phyloP scores from a whole-genome alignment of 30 jellyfish, hydroid and myxozoan genomes.

The Hydractinia symbiolongicarpus region DNA sequence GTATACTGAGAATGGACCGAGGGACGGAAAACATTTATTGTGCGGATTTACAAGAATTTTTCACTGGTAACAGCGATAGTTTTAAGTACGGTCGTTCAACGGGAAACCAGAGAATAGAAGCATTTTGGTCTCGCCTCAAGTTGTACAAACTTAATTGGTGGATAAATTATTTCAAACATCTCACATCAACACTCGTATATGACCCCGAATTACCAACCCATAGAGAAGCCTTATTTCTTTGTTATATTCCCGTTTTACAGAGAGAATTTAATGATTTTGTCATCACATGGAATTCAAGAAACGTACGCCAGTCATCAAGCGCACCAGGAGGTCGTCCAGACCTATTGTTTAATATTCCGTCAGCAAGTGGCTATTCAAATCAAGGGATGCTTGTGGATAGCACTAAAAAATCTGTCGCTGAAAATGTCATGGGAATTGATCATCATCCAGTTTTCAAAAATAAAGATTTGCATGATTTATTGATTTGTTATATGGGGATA shows the following conservation, averaged over 20 bases:
- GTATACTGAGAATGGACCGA: too few species aligned
- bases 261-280: conserved; percentile 21
- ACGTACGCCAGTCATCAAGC: conserved; percentile 17
- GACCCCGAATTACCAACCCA: background rate
- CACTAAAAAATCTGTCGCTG: background rate
- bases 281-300: background rate
- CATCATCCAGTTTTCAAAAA: conserved; percentile 5
- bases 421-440: background rate
- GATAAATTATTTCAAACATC: background rate
- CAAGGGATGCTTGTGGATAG: background rate
- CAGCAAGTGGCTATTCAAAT: background rate
- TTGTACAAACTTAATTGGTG: background rate
- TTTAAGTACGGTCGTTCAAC: conserved; percentile 7
- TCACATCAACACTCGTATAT: background rate
- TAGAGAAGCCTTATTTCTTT: background rate
- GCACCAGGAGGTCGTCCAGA: conserved; percentile 10
- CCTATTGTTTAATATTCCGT: background rate
- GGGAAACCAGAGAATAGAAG: conserved; percentile 1
- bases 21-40: too few species aligned
- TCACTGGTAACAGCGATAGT: background rate
- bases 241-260: conserved; percentile 8
- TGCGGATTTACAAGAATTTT: too few species aligned
- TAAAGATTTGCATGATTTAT: background rate
- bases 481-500: background rate
- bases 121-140: background rate